Conservation (phyloP, 2,113 vertebrate genomes). For the Poecile atricapillus region DNA sequence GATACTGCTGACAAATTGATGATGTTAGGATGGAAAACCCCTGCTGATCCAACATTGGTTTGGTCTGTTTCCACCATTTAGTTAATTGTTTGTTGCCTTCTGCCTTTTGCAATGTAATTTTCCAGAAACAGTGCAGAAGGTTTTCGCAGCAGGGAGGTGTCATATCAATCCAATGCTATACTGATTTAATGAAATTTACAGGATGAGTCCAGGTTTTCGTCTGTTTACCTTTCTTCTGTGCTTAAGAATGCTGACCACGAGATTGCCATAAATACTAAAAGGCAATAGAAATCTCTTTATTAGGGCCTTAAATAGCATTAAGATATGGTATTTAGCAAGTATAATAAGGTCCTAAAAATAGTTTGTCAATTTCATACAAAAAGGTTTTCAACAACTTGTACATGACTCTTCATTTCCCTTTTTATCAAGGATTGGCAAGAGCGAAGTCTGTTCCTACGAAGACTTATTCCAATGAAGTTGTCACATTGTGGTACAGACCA, state of each 20-base stretch:
- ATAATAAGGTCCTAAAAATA: not conserved
- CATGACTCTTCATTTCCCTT: not conserved
- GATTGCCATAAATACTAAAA: not conserved
- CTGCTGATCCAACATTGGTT: not conserved
- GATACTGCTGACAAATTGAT: not conserved
- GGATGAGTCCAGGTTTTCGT: not conserved
- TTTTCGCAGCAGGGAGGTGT: not conserved
- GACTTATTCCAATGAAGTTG: conserved; percentile 97
- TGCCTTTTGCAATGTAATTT: not conserved
- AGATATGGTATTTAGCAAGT: not conserved
- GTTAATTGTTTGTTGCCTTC: not conserved
- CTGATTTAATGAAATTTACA: not conserved
- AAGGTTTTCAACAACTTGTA: not conserved
- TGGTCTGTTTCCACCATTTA: not conserved
- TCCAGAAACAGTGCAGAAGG: not conserved
- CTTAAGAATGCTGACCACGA: not conserved
- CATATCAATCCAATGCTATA: not conserved
- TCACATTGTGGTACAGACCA: conserved; percentile 96
- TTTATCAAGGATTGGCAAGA: conserved; percentile 85
- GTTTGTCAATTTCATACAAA: not conserved
- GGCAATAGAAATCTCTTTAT: not conserved
- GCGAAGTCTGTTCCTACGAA: conserved; percentile 96
- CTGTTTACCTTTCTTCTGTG: not conserved
- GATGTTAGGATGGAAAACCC: not conserved
- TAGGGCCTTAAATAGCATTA: not conserved